Percentiles rank a stretch among this genome's conserved stretches.
Evolutionary conservation across 2,113 vertebrate species (phyloP).

Genomic region (Mustela lutreola): DNA sequence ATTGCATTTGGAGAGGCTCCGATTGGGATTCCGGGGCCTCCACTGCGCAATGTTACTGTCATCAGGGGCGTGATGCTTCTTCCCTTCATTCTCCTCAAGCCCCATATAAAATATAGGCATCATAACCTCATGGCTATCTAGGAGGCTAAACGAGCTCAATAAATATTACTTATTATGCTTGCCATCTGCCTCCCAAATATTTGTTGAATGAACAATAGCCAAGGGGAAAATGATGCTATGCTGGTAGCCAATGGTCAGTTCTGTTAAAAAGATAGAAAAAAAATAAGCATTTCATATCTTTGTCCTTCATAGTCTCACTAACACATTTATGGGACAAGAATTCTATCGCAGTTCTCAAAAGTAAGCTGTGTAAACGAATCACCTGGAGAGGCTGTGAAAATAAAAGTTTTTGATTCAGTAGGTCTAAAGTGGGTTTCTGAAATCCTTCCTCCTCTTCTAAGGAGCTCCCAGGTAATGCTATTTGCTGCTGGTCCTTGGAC

Average conservation of each 20-base stretch:
- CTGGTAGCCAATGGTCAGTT: not conserved
- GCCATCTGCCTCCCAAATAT: not conserved
- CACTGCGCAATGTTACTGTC: not conserved
- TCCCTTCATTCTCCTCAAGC: not conserved
- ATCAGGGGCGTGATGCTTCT: not conserved
- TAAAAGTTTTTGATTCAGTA: not conserved
- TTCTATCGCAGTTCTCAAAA: not conserved
- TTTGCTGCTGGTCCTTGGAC: not conserved
- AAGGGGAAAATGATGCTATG: not conserved
- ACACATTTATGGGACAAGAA: not conserved
- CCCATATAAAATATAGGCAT: not conserved
- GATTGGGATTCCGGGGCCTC: not conserved
- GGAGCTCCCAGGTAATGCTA: not conserved
- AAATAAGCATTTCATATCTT: not conserved
- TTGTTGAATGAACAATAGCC: not conserved
- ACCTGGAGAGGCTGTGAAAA: not conserved
- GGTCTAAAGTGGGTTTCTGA: not conserved
- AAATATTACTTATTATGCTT: not conserved
- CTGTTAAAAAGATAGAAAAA: constrained; percentile 1
- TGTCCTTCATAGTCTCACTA: not conserved
- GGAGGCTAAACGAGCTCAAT: not conserved
- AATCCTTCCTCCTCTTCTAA: not conserved
- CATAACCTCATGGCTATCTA: not conserved
- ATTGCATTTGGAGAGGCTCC: not conserved
- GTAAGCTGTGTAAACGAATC: not conserved